Evolutionary conservation across 2,888 invertebrate genomes (phyloP).

Genomic region (Ganaspis brasiliensis): DNA sequence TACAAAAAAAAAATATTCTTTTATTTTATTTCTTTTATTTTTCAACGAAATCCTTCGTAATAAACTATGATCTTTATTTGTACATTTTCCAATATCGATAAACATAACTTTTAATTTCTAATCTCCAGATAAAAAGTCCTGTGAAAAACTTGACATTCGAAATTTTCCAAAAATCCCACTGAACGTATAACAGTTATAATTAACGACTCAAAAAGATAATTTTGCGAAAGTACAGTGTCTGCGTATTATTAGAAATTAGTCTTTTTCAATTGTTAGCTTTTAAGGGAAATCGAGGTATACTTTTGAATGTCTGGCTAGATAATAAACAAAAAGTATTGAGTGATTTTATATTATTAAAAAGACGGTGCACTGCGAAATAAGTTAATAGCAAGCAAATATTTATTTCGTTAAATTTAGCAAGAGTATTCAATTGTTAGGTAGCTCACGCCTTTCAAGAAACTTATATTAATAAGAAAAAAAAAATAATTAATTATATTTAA

Average conservation of each 20-base stretch:
- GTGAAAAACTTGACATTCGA: not conserved
- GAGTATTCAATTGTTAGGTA: conserved; percentile 37
- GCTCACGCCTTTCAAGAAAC: conserved; percentile 41
- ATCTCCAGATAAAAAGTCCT: conserved; percentile 6
- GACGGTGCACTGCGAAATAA: conserved; percentile 32
- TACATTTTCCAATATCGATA: not conserved
- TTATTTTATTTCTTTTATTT: too few relatives aligned
- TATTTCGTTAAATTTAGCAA: conserved; percentile 41
- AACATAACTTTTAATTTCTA: not conserved
- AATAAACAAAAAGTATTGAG: conserved; percentile 30
- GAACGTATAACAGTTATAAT: not conserved
- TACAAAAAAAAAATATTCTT: too few relatives aligned
- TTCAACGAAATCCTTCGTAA: too few relatives aligned
- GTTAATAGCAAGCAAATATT: conserved; percentile 21
- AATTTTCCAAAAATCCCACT: conserved; percentile 9
- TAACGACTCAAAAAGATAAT: not conserved
- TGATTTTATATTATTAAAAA: conserved; percentile 33
- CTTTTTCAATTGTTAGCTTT: not conserved
- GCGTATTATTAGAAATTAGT: conserved; percentile 16
- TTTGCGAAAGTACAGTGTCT: conserved; percentile 24
- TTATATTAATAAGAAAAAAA: conserved; percentile 5
- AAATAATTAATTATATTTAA: conserved; percentile 20
- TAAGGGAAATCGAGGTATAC: conserved; percentile 2
- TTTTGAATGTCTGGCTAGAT: conserved; percentile 1
- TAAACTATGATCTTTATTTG: too few relatives aligned